Conservation (phyloP, 2,888 invertebrate genomes). For the Chesias legatella region DNA sequence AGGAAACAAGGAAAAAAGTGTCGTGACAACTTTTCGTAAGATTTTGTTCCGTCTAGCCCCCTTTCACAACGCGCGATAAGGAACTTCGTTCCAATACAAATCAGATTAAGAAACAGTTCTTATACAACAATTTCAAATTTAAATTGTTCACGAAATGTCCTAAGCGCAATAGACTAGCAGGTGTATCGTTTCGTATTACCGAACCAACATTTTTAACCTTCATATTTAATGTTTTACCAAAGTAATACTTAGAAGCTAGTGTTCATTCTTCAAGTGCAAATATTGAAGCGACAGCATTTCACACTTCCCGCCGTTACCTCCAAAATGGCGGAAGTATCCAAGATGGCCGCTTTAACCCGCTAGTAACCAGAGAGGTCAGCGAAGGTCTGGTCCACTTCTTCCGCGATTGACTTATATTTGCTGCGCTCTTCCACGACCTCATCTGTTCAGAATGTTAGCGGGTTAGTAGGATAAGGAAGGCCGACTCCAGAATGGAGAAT, state of each 20-base stretch:
- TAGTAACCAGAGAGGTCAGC: constrained; percentile 96
- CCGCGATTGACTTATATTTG: constrained; percentile 98
- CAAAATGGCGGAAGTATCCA: constrained; percentile 9
- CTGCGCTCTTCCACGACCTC: constrained; percentile 94
- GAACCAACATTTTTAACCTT: no score
- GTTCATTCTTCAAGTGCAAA: constrained; percentile 23
- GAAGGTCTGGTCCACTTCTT: constrained; percentile 98
- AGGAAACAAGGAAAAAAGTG: no score
- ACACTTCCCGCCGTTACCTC: constrained; percentile 36
- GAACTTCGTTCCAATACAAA: no score
- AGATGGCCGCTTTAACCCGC: constrained; percentile 28
- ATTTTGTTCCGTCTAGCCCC: no score
- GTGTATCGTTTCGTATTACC: no score
- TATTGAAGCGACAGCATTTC: constrained; percentile 13
- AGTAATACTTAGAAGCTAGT: constrained; percentile 17
- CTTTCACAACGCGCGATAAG: no score
- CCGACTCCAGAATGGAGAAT: no score
- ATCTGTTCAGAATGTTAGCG: constrained; percentile 82
- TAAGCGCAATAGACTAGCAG: no score
- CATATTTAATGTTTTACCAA: not conserved
- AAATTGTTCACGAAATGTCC: no score
- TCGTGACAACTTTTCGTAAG: no score
- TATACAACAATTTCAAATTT: no score
- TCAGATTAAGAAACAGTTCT: not conserved
- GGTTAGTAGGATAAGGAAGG: constrained; percentile 36